phyloP scores from a whole-genome alignment of 2,797 vertebrate species.

The Spondyliosoma cantharus region DNA sequence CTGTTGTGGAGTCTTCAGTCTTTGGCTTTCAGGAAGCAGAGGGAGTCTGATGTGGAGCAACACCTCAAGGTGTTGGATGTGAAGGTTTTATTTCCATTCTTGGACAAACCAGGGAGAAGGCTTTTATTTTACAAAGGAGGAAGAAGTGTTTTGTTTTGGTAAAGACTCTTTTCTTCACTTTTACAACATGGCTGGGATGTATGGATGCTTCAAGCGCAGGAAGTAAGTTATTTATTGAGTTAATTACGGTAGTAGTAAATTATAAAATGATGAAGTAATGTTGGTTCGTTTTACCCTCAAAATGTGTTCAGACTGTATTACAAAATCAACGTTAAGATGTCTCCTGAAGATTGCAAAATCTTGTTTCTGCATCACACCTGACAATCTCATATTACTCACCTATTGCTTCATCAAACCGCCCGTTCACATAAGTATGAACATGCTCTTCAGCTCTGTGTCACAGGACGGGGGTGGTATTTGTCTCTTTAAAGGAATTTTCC shows the following conservation, averaged over 20 bases:
- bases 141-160: background rate
- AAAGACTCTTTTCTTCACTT: background rate
- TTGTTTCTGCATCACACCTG: conserved; percentile 2
- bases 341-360: conserved; percentile 13
- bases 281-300: too few relatives aligned
- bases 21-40: conserved; percentile 1
- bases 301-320: background rate
- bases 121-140: background rate
- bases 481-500: background rate
- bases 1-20: background rate
- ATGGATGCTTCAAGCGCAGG: conserved; percentile 75
- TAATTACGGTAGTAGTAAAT: too few relatives aligned
- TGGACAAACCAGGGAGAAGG: conserved; percentile 10
- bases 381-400: conserved; percentile 21
- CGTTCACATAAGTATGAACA: background rate
- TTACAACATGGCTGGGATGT: conserved; percentile 69
- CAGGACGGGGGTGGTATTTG: conserved; percentile 2
- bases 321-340: background rate
- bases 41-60: background rate
- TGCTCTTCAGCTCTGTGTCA: background rate
- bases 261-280: too few relatives aligned
- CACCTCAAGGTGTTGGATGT: conserved; percentile 14
- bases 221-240: conserved; percentile 66
- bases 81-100: conserved; percentile 4
- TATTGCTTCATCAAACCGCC: conserved; percentile 25